A percentile compares a stretch with the other conserved stretches of the same genome.
phyloP scores from a whole-genome alignment of 1,140 invertebrate genomes.

The Penaeus vannamei region DNA sequence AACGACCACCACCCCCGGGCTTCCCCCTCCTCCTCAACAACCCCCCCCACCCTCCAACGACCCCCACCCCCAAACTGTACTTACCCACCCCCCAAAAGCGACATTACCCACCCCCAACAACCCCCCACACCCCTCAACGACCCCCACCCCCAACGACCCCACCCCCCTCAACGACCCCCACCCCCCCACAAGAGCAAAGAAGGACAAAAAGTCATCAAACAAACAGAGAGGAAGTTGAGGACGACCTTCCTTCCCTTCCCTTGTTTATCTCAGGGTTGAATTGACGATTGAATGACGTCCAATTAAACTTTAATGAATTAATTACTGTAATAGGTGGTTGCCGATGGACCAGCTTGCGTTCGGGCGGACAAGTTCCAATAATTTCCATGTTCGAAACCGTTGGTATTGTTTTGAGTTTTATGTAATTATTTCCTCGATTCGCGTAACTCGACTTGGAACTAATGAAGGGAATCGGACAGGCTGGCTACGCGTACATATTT shows the following conservation, averaged over 20 bases:
- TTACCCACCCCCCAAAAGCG: too few relatives aligned
- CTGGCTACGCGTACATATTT: not conserved
- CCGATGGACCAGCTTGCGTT: slow-evolving; percentile 12
- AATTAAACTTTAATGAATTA: slow-evolving; percentile 61
- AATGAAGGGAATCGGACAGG: not conserved
- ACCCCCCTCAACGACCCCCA: too few relatives aligned
- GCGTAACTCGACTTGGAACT: not conserved
- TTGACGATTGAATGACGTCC: slow-evolving; percentile 49
- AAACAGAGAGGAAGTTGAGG: slow-evolving; percentile 2
- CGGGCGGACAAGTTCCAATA: not conserved
- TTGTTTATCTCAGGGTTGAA: slow-evolving; percentile 36
- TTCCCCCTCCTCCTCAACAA: too few relatives aligned
- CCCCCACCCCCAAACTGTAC: too few relatives aligned
- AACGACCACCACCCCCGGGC: too few relatives aligned
- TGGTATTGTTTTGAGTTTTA: not conserved
- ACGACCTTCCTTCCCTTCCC: not conserved
- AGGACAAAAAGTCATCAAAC: not conserved
- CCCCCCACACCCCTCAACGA: too few relatives aligned
- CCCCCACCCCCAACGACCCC: too few relatives aligned
- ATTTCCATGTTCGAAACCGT: not conserved
- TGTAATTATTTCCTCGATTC: not conserved
- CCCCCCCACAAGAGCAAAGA: not conserved
- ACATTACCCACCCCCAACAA: too few relatives aligned
- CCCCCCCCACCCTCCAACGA: too few relatives aligned
- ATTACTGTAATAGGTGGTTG: slow-evolving; percentile 45